Conservation (phyloP, 2,888 invertebrate species). For the Pyrgus malvae region DNA sequence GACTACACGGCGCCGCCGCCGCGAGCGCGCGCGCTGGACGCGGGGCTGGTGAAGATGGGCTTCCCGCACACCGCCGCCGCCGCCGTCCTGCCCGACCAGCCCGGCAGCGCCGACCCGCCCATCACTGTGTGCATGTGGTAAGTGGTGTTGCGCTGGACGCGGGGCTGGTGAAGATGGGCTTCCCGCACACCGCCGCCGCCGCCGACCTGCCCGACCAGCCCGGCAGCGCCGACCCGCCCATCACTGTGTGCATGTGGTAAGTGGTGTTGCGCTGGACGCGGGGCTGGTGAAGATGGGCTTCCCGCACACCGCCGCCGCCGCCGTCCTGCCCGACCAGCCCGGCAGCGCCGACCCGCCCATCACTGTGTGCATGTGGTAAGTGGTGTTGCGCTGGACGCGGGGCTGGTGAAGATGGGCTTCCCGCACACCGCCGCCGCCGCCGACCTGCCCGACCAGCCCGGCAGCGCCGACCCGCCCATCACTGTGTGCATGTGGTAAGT, state of each 20-base stretch:
- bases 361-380: constrained; percentile 96
- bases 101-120: constrained; percentile 81
- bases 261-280: constrained; percentile 81
- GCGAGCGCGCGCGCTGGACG: constrained; percentile 84
- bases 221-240: constrained; percentile 82
- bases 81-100: constrained; percentile 66
- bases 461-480: constrained; percentile 84
- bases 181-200: constrained; percentile 89
- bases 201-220: constrained; percentile 66
- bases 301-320: constrained; percentile 88
- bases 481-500: constrained; percentile 96
- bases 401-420: constrained; percentile 97
- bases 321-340: constrained; percentile 63
- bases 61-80: constrained; percentile 91
- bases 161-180: constrained; percentile 96
- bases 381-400: constrained; percentile 81
- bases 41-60: constrained; percentile 96
- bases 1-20: constrained; percentile 83
- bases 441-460: constrained; percentile 59
- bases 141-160: constrained; percentile 81
- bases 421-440: constrained; percentile 88
- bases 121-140: constrained; percentile 97
- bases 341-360: constrained; percentile 84
- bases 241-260: constrained; percentile 96
- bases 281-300: constrained; percentile 97